Percentiles rank a stretch among this genome's conserved stretches.
These are phyloP conservation scores for Drosophila prolongata DNA, from an alignment of 2,888 invertebrate genomes.

Conservation along the genomic window DNA sequence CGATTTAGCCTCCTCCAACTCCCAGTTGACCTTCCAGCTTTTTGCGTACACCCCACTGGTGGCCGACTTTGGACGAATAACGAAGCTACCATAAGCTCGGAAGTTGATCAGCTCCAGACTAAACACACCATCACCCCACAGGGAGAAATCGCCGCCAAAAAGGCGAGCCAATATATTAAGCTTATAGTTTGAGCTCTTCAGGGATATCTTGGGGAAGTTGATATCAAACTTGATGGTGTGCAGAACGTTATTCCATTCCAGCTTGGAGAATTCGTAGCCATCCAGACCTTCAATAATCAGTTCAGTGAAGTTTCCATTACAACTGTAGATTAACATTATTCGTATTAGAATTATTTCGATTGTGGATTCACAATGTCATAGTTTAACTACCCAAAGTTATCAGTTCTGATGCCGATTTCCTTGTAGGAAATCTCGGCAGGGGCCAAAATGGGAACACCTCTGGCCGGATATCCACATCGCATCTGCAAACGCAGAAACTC, in stretches of 20 bases:
- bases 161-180: constrained; percentile 54
- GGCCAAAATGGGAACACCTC: constrained; percentile 76
- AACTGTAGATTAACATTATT: constrained; percentile 38
- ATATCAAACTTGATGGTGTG: constrained; percentile 76
- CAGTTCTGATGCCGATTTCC: constrained; percentile 43
- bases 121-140: constrained; percentile 71
- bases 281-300: constrained; percentile 72
- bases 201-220: constrained; percentile 65
- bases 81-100: constrained; percentile 70
- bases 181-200: constrained; percentile 67
- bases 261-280: constrained; percentile 69
- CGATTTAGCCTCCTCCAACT: constrained; percentile 64
- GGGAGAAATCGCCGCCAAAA: constrained; percentile 43
- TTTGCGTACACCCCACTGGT: constrained; percentile 54
- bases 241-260: constrained; percentile 69
- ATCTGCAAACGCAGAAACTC: constrained; percentile 80
- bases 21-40: constrained; percentile 67
- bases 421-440: constrained; percentile 66
- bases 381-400: constrained; percentile 57
- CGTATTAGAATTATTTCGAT: not conserved
- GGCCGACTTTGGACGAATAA: constrained; percentile 61
- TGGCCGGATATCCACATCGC: constrained; percentile 78
- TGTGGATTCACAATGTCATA: not conserved
- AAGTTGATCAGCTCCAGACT: constrained; percentile 64
- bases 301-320: constrained; percentile 69